phyloP scores from a whole-genome alignment of 1,140 invertebrate genomes.

The Drosophila azteca region DNA sequence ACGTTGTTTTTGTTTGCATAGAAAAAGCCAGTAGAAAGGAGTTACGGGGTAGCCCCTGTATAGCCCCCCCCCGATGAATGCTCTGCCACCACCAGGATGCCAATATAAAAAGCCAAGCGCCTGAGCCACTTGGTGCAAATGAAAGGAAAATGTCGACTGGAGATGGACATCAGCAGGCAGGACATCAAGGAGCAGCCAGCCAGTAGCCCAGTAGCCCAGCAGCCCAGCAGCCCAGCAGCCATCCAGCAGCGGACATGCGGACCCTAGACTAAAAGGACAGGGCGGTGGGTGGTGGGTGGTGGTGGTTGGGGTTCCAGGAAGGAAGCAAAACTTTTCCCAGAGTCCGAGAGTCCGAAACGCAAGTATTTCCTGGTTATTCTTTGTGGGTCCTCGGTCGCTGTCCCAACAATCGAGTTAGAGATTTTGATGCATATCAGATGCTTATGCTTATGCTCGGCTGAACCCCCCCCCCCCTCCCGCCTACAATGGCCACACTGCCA shows the following conservation, averaged over 20 bases:
- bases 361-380: constrained; percentile 79
- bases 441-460: constrained; percentile 42
- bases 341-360: constrained; percentile 56
- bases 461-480: constrained; percentile 4
- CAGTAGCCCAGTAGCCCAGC: too few species aligned
- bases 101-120: constrained; percentile 69
- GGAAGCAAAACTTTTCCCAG: constrained; percentile 57
- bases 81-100: constrained; percentile 66
- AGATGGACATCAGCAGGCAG: constrained; percentile 49
- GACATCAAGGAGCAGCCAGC: background rate
- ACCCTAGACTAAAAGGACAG: constrained; percentile 13
- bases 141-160: constrained; percentile 70
- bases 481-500: background rate
- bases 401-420: constrained; percentile 75
- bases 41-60: constrained; percentile 5
- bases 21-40: constrained; percentile 24
- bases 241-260: constrained; percentile 33
- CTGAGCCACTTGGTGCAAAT: constrained; percentile 76
- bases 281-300: background rate
- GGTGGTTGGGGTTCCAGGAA: background rate
- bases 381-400: constrained; percentile 20
- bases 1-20: constrained; percentile 57
- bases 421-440: constrained; percentile 79
- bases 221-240: too few species aligned
- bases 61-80: background rate